Percentiles rank a stretch among this genome's conserved stretches.
phyloP scores from a whole-genome alignment of 1,140 invertebrate species.

The Bombus waltoni region DNA sequence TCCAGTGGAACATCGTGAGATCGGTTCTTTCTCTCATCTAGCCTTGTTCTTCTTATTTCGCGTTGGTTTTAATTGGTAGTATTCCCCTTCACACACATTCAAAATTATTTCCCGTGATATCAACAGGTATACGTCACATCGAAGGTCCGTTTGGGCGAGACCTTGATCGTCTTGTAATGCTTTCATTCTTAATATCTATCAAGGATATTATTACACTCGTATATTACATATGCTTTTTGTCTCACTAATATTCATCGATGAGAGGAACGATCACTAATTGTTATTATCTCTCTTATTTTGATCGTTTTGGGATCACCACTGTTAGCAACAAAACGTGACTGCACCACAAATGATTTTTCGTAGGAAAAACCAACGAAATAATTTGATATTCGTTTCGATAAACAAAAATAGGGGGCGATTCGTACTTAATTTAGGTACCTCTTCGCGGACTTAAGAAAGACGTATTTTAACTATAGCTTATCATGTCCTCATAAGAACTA shows the following conservation, averaged over 20 bases:
- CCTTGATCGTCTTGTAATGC: conserved; percentile 27
- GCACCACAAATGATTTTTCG: conserved; percentile 17
- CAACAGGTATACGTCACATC: conserved; percentile 23
- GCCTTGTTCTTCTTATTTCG: background rate
- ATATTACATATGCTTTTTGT: conserved; percentile 50
- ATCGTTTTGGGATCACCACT: conserved; percentile 38
- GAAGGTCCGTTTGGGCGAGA: conserved; percentile 15
- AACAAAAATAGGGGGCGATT: conserved; percentile 34
- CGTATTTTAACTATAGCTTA: conserved; percentile 57
- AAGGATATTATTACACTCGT: conserved; percentile 59
- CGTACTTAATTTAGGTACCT: conserved; percentile 35
- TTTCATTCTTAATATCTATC: conserved; percentile 36
- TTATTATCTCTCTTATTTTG: conserved; percentile 43
- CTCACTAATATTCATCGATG: conserved; percentile 41
- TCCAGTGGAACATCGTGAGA: conserved; percentile 76
- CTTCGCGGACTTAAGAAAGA: conserved; percentile 50
- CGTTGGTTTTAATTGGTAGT: conserved; percentile 11
- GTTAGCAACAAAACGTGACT: conserved; percentile 39
- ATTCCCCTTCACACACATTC: background rate
- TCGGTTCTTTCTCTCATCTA: conserved; percentile 39
- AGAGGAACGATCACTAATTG: conserved; percentile 49
- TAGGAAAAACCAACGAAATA: conserved; percentile 47
- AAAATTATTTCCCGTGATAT: conserved; percentile 1
- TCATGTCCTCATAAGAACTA: conserved; percentile 43
- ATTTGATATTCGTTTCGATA: conserved; percentile 28